phyloP scores from a whole-genome alignment of 2,888 invertebrate species.

The Drosophila recens region DNA sequence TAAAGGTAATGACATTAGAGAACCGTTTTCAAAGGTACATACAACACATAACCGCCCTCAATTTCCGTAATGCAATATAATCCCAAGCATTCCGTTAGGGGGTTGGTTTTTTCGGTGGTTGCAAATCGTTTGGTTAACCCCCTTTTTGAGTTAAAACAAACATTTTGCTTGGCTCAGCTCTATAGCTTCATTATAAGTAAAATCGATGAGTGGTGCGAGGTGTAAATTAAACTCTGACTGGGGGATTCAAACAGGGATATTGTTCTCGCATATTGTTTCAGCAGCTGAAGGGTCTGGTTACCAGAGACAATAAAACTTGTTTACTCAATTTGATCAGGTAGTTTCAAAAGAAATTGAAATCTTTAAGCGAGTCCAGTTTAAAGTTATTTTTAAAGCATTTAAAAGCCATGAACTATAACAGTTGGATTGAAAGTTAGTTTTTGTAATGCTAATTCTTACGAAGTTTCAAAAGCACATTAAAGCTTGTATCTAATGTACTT shows the following conservation, averaged over 20 bases:
- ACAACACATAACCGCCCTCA: conserved; percentile 45
- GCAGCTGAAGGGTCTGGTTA: not conserved
- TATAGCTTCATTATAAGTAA: conserved; percentile 65
- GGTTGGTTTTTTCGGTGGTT: conserved; percentile 61
- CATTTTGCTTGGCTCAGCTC: conserved; percentile 46
- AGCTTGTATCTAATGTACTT: too few species aligned
- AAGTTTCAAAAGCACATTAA: too few species aligned
- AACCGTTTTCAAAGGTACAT: conserved; percentile 35
- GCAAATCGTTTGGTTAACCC: conserved; percentile 21
- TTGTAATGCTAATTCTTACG: too few species aligned
- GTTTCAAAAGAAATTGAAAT: not conserved
- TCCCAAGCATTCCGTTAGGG: conserved; percentile 30
- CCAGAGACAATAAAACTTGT: not conserved
- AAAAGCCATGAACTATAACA: too few species aligned
- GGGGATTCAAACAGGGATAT: conserved; percentile 14
- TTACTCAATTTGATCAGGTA: not conserved
- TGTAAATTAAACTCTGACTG: conserved; percentile 40
- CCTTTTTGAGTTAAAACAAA: conserved; percentile 59
- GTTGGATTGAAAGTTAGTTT: too few species aligned
- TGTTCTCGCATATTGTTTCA: conserved; percentile 9
- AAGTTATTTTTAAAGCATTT: not conserved
- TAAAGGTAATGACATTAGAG: conserved; percentile 59
- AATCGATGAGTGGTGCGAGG: conserved; percentile 57
- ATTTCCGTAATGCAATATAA: conserved; percentile 60
- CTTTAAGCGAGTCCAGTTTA: not conserved